Evolutionary conservation across 2,888 invertebrate species (phyloP).

Genomic region (Cyclophora punctaria): DNA sequence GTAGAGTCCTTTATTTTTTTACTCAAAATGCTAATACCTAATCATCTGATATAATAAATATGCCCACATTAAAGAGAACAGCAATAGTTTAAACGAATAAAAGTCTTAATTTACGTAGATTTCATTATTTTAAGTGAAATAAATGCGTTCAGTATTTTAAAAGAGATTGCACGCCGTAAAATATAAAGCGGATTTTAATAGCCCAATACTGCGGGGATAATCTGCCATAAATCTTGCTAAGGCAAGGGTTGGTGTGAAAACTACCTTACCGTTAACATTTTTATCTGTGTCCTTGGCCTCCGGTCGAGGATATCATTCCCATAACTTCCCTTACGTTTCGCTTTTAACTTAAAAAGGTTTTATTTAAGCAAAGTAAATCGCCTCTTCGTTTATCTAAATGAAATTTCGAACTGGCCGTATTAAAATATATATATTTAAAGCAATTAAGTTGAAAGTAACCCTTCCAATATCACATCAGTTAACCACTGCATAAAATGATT

Average conservation of each 20-base stretch:
- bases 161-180: conserved; percentile 30
- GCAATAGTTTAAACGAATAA: too few species aligned
- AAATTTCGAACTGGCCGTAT: too few species aligned
- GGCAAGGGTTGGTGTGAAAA: conserved; percentile 38
- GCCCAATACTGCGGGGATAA: conserved; percentile 34
- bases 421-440: too few species aligned
- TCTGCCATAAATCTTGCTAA: conserved; percentile 38
- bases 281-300: conserved; percentile 38
- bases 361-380: conserved; percentile 10
- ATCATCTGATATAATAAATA: too few species aligned
- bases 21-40: too few species aligned
- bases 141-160: conserved; percentile 19
- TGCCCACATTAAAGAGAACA: too few species aligned
- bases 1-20: too few species aligned
- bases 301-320: conserved; percentile 31
- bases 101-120: conserved; percentile 6
- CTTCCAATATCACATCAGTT: conserved; percentile 48
- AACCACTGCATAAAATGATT: conserved; percentile 47
- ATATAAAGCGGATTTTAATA: conserved; percentile 37
- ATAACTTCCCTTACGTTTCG: conserved; percentile 27
- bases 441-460: neutral
- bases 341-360: conserved; percentile 25
- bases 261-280: conserved; percentile 43
- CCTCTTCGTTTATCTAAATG: too few species aligned
- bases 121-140: conserved; percentile 15